phyloP scores from a whole-genome alignment of 2,888 invertebrate species.

The Platerodrilus igneus region DNA sequence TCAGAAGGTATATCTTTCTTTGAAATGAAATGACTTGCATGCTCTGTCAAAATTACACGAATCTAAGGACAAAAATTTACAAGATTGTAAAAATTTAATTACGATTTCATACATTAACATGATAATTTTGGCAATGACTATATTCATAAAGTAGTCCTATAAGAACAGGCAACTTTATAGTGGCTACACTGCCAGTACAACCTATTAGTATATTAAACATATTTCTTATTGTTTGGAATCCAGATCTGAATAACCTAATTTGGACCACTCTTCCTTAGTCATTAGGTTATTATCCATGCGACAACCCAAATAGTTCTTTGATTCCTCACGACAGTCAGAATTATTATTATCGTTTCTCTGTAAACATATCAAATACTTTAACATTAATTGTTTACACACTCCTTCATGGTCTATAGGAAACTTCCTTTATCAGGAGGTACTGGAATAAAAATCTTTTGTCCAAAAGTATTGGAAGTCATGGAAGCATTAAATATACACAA shows the following conservation, averaged over 20 bases:
- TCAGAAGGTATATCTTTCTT: slow-evolving; percentile 53
- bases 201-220: slow-evolving; percentile 72
- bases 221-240: slow-evolving; percentile 25
- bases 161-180: slow-evolving; percentile 79
- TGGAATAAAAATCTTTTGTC: slow-evolving; percentile 78
- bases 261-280: slow-evolving; percentile 87
- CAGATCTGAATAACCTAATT: slow-evolving; percentile 67
- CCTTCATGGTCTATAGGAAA: slow-evolving; percentile 94
- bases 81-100: background rate
- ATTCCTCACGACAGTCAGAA: slow-evolving; percentile 71
- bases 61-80: slow-evolving; percentile 59
- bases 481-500: too few relatives aligned
- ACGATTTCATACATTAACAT: slow-evolving; percentile 1
- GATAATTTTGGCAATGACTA: background rate
- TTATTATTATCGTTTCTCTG: slow-evolving; percentile 70
- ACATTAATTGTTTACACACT: slow-evolving; percentile 79
- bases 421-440: slow-evolving; percentile 94
- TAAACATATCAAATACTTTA: slow-evolving; percentile 87
- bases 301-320: slow-evolving; percentile 84
- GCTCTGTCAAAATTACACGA: slow-evolving; percentile 78
- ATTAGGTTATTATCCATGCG: slow-evolving; percentile 95
- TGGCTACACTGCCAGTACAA: slow-evolving; percentile 94
- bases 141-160: slow-evolving; percentile 38
- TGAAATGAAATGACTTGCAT: slow-evolving; percentile 79
- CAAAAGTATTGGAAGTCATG: slow-evolving; percentile 84